Base-by-base conservation (phyloP, 2,113 vertebrate genomes). In the Morone saxatilis region DNA sequence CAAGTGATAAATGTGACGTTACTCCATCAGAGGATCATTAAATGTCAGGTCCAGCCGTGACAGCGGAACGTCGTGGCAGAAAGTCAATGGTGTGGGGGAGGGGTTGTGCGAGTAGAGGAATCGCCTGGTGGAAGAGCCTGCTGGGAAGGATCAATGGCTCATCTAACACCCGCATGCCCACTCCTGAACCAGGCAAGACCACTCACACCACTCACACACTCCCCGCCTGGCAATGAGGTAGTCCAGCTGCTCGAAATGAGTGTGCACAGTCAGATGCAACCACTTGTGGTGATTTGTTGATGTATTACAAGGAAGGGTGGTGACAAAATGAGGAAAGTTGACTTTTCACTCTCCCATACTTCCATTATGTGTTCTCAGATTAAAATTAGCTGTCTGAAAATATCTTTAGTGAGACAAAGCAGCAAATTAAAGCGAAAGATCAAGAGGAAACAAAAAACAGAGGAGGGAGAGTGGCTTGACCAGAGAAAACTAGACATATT, bases 21-120 rank as follows among this genome's bases (percentile, higher is more conserved):
- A 93, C 93, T 95, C 89, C 61, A 12, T 96, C 91, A 95, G 95
- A 96, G 95, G 94, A 97, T 97, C 96, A 97, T 97, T 97, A 97
- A 96, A 96, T 96, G 96, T 96, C 96, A 96, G 87, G 93, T 94
- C 93, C 92, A 91, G 94, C 94, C 93, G 94, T 94, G 93, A 95
- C 94, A 95, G 95, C 91, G 88, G 94, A 95, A 93, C 94, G 91
- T 68, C 94, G 86, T 96, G 96, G 95, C 96, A 96, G 95, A 94
- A 97, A 97, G 96, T 97, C 97, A 96, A 97, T 97, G 96, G 90
- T 71, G 86, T 76, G 86, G 94, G 61, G 84, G 78, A 25, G 82
- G 65, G 83, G 69, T 6, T 0, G 63, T 6, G 77, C 19, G 48
- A 70, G 67, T 7, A 56, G 71, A 86, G 83, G 85, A 88, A 89